A percentile compares a stretch with the other conserved stretches of the same genome.
Conservation (phyloP, 2,888 invertebrate species). For the Mechanitis messenoides region DNA sequence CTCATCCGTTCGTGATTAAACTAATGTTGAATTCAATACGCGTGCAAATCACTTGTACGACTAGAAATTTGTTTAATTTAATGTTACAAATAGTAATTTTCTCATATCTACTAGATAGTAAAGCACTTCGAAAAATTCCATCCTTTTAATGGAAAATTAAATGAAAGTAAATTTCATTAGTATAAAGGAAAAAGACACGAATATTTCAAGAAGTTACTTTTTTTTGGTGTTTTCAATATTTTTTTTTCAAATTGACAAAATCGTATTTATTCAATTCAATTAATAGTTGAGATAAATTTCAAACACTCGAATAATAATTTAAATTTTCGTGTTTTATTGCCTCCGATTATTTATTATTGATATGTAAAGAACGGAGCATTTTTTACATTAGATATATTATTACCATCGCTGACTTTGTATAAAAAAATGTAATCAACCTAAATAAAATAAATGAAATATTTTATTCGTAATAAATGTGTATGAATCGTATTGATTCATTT, state of each 20-base stretch:
- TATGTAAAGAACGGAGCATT: conserved; percentile 56
- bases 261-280: conserved; percentile 20
- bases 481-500: conserved; percentile 24
- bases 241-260: conserved; percentile 70
- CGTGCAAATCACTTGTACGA: conserved; percentile 68
- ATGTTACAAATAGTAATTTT: conserved; percentile 68
- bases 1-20: conserved; percentile 50
- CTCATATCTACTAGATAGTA: conserved; percentile 74
- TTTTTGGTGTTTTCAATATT: conserved; percentile 35
- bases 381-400: conserved; percentile 8
- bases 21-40: conserved; percentile 42
- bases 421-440: no score
- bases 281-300: conserved; percentile 21
- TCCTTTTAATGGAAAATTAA: conserved; percentile 45
- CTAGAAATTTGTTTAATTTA: conserved; percentile 59
- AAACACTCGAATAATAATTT: conserved; percentile 33
- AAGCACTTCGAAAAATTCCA: conserved; percentile 75
- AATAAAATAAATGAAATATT: conserved; percentile 1
- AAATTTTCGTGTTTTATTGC: conserved; percentile 51
- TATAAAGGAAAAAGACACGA: conserved; percentile 19
- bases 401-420: no score
- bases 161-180: conserved; percentile 7
- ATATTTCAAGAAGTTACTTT: conserved; percentile 26
- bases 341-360: conserved; percentile 60
- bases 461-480: conserved; percentile 27